Percentiles rank a stretch among this genome's conserved stretches.
Evolutionary conservation across 2,797 vertebrate species (phyloP).

Genomic region (Masticophis lateralis): DNA sequence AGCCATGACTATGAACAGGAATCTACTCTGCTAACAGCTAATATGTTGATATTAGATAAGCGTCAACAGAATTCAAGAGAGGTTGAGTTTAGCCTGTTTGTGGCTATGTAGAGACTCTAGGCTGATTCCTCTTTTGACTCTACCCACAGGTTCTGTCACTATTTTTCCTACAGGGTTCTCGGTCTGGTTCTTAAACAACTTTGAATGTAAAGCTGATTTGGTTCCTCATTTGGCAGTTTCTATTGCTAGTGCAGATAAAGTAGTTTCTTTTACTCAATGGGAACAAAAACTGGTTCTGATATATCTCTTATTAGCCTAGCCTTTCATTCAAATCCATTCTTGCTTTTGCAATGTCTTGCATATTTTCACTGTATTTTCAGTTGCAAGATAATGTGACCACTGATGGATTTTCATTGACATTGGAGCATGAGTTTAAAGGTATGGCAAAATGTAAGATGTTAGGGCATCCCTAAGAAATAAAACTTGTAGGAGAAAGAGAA

Average conservation of each 20-base stretch:
- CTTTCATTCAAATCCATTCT: neutral
- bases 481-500: neutral
- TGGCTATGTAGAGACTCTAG: neutral
- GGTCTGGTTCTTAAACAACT: neutral
- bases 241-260: neutral
- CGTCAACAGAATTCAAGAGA: neutral
- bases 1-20: neutral
- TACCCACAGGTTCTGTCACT: neutral
- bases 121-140: neutral
- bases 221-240: neutral
- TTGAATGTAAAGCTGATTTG: neutral
- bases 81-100: neutral
- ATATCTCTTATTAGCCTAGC: neutral
- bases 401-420: neutral
- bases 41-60: neutral
- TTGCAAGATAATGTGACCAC: neutral
- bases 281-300: neutral
- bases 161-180: neutral
- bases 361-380: neutral
- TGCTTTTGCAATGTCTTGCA: neutral
- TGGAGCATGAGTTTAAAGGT: neutral
- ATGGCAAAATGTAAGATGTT: neutral
- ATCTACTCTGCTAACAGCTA: neutral
- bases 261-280: neutral
- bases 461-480: neutral